Conservation (phyloP, 2,113 vertebrate species). For the Phaethornis superciliosus region DNA sequence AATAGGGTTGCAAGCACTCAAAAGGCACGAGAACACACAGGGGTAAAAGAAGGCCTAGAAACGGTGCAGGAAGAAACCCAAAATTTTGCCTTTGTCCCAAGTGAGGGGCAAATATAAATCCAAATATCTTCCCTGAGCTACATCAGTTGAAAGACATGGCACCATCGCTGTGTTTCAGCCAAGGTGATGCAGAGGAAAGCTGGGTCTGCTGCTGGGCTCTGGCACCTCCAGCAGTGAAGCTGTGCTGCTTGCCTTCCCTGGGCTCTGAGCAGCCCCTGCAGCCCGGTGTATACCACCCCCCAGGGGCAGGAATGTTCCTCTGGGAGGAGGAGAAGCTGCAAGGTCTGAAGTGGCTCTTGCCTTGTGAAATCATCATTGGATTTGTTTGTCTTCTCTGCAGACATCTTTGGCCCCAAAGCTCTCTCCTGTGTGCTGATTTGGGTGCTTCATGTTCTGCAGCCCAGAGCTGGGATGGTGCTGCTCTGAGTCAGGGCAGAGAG, state of each 20-base stretch:
- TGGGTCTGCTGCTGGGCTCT: background rate
- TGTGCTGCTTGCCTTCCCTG: background rate
- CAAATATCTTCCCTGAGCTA: background rate
- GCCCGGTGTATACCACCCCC: background rate
- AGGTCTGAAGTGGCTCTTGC: background rate
- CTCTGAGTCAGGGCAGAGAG: background rate
- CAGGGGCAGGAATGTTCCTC: background rate
- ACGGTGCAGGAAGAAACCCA: background rate
- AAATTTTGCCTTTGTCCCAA: background rate
- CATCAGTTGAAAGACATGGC: background rate
- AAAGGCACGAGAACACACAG: background rate
- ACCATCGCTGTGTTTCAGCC: background rate
- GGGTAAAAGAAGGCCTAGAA: background rate
- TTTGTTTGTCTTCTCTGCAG: conserved; percentile 14
- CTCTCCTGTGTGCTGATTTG: background rate
- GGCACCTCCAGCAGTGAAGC: background rate
- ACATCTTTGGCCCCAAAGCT: background rate
- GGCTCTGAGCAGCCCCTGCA: accelerated
- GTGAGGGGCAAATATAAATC: background rate
- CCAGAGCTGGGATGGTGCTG: accelerated
- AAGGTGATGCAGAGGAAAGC: background rate
- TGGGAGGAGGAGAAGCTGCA: background rate
- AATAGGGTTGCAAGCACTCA: background rate
- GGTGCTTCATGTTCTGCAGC: background rate
- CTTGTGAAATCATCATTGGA: background rate